A percentile compares a stretch with the other conserved stretches of the same genome.
phyloP scores from a whole-genome alignment of 2,888 invertebrate genomes.

The Cosmia pyralina region DNA sequence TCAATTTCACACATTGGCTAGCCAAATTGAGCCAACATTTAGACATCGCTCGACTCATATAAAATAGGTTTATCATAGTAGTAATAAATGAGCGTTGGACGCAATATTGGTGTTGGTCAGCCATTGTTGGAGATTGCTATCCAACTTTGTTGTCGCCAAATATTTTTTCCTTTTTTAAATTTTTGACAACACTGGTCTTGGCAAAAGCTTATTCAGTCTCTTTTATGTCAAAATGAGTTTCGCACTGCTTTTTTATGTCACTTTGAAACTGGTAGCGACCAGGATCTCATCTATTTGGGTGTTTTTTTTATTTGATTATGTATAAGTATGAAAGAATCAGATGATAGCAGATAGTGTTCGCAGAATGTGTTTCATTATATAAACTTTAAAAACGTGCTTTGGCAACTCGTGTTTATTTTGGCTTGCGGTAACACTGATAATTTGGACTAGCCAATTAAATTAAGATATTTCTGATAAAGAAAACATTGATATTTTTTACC shows the following conservation, averaged over 20 bases:
- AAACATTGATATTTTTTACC: background rate
- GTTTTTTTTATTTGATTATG: slow-evolving; percentile 52
- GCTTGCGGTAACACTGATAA: slow-evolving; percentile 13
- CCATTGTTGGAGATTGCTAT: slow-evolving; percentile 24
- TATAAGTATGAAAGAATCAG: slow-evolving; percentile 55
- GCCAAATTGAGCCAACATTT: slow-evolving; percentile 11
- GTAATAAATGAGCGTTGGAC: slow-evolving; percentile 25
- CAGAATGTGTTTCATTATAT: slow-evolving; percentile 56
- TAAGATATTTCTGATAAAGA: slow-evolving; percentile 9
- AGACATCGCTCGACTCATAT: slow-evolving; percentile 29
- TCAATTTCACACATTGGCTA: slow-evolving; percentile 4
- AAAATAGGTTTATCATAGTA: slow-evolving; percentile 50
- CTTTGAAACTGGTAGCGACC: slow-evolving; percentile 58
- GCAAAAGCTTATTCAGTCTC: slow-evolving; percentile 32
- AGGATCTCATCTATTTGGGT: slow-evolving; percentile 64
- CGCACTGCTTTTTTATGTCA: slow-evolving; percentile 54
- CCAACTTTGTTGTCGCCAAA: background rate
- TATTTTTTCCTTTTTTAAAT: slow-evolving; percentile 15
- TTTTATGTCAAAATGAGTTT: slow-evolving; percentile 32
- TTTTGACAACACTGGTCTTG: slow-evolving; percentile 62
- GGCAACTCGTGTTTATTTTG: slow-evolving; percentile 63
- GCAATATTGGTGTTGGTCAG: slow-evolving; percentile 26
- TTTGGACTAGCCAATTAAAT: background rate
- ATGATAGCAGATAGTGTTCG: slow-evolving; percentile 49
- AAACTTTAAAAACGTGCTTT: slow-evolving; percentile 53